A percentile compares a stretch with the other conserved stretches of the same genome.
These are phyloP conservation scores for Pluvianellus socialis DNA, from an alignment of 2,113 vertebrate species.

Conservation along the genomic window DNA sequence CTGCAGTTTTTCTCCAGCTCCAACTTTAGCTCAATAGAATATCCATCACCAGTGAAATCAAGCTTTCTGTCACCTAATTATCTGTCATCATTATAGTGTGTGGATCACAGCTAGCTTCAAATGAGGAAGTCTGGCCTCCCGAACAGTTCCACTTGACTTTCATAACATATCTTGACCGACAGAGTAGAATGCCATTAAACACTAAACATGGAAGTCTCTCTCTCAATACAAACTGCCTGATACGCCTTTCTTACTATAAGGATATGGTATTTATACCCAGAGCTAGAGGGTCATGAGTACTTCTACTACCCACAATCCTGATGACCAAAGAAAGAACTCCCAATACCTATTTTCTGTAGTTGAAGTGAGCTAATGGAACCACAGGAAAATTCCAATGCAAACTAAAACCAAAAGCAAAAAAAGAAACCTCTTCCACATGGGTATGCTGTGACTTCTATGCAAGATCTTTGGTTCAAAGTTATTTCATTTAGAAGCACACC, in stretches of 20 bases:
- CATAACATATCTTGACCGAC: neutral
- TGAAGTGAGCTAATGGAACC: neutral
- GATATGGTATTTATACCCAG: neutral
- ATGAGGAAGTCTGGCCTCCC: neutral
- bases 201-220: neutral
- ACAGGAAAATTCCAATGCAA: neutral
- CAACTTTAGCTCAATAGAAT: neutral
- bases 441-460: neutral
- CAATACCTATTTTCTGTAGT: neutral
- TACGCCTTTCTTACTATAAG: neutral
- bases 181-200: neutral
- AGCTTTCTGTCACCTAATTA: neutral
- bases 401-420: neutral
- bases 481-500: neutral
- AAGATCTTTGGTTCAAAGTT: neutral
- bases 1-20: neutral
- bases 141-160: neutral
- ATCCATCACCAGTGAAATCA: conserved; percentile 2
- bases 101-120: neutral
- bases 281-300: neutral
- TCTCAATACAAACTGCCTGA: neutral
- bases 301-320: neutral
- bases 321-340: neutral
- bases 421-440: neutral
- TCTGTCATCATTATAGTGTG: neutral